Base-by-base conservation (phyloP, 2,888 invertebrate genomes). In the Pomacea canaliculata region DNA sequence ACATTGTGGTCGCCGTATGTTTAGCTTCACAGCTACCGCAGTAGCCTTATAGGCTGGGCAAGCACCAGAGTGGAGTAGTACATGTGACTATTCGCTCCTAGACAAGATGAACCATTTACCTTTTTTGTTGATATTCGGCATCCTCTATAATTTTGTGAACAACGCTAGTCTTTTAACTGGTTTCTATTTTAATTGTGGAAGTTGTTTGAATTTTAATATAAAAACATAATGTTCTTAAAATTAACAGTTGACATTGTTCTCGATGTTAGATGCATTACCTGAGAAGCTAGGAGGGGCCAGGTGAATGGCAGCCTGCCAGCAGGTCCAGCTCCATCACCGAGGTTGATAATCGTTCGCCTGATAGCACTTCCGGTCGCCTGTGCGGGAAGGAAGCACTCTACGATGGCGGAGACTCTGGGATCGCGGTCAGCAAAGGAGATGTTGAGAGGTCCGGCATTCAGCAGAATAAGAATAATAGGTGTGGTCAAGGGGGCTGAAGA, bases 391-490 rank as follows among this genome's bases (percentile, higher is more conserved):
- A 86, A 87, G 71, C 88, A 87, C 71, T 72, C 77, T 79, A 70
- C 77, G 73, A 85, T 88, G 66, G 85, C 85, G 2, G 60, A 71
- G 0, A 90, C 84, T 10, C 73, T 71, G 10, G 79, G 70, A 46
- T 76, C 79, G 16, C 76, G 69, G 49, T 86, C 86, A 16, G 86
- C 87, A 81, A 84, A 85, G 7, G 83, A 80, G 48, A 90, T 82
- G 76, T 90, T 87, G n/a, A 90, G 79, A 9, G 90, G 89, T 12
- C 89, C 88, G 59, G 85, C 89, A 75, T 81, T 85, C 73, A 90
- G 84, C 70, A 90, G 71, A 37, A 90, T 79, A 27, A 90, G 73
- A 1, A 88, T 60, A 0, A 86, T 75, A 5, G 82, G 68, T 37
- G 37, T 37, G 13, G 27, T 19, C 27, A 12, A 23, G 9, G 68